Conservation (phyloP, 2,113 vertebrate species). For the Ophthalmolycus amberensis region DNA sequence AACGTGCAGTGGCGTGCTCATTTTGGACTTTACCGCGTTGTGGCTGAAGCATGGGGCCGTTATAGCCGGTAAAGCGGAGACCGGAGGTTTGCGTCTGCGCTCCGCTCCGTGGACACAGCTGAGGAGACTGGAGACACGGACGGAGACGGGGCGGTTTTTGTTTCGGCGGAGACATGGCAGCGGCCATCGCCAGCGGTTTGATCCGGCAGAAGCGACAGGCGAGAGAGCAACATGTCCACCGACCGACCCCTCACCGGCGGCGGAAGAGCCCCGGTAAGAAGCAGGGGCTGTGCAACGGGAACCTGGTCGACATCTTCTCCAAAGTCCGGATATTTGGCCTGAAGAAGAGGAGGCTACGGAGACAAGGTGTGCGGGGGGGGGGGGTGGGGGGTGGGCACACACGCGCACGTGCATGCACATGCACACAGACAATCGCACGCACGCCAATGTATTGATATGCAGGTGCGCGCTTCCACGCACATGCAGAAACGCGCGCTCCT, state of each 20-base stretch:
- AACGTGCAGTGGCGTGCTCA: constrained; percentile 32
- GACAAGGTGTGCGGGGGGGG: constrained; percentile 87
- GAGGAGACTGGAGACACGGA: constrained; percentile 66
- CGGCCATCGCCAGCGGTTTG: constrained; percentile 97
- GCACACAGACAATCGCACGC: constrained; percentile 17
- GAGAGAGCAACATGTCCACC: constrained; percentile 96
- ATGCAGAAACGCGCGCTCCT: not conserved
- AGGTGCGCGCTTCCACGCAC: constrained; percentile 14
- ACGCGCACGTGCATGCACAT: constrained; percentile 19
- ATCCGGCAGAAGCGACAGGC: constrained; percentile 99
- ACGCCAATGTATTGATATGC: constrained; percentile 31
- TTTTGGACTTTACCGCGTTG: constrained; percentile 56
- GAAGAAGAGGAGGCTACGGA: constrained; percentile 96
- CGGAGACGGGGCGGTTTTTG: constrained; percentile 52
- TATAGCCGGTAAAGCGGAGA: constrained; percentile 69
- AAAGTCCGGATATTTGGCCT: constrained; percentile 99
- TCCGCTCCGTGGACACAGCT: constrained; percentile 68
- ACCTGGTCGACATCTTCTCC: constrained; percentile 99
- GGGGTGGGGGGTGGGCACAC: not conserved
- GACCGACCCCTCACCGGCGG: constrained; percentile 93
- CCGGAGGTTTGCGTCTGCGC: constrained; percentile 68
- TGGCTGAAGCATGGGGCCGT: constrained; percentile 74
- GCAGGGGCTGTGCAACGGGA: constrained; percentile 94
- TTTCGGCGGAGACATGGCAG: constrained; percentile 90
- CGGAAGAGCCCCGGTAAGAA: constrained; percentile 97